Evolutionary conservation across 2,113 vertebrate species (phyloP).

Genomic region (Labeo catla): DNA sequence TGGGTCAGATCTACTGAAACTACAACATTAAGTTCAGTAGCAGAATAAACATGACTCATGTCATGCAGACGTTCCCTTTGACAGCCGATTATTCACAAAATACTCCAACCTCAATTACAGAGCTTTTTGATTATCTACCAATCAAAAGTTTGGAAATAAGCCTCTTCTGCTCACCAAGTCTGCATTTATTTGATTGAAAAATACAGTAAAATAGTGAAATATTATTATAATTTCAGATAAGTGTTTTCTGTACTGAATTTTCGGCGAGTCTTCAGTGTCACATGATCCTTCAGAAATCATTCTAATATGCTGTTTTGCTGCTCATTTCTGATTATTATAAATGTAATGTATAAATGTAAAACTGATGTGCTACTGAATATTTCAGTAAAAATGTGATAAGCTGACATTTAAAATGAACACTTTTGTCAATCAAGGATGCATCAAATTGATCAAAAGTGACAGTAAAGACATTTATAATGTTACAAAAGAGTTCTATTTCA

Average conservation of each 20-base stretch:
- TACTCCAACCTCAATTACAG: background rate
- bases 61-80: background rate
- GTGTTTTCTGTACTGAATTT: background rate
- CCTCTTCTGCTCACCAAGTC: background rate
- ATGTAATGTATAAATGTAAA: no score
- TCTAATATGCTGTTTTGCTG: background rate
- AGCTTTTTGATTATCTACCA: background rate
- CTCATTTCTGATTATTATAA: background rate
- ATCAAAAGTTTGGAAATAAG: background rate
- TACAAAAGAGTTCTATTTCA: no score
- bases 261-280: background rate
- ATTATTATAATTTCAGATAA: background rate
- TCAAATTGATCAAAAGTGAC: background rate
- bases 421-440: background rate
- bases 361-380: background rate
- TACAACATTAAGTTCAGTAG: slow-evolving; percentile 59
- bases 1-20: slow-evolving; percentile 59
- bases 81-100: background rate
- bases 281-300: background rate
- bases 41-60: slow-evolving; percentile 64
- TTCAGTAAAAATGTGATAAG: background rate
- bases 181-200: background rate
- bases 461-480: background rate
- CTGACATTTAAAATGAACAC: background rate
- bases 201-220: background rate